Percentiles rank a stretch among this genome's conserved stretches.
Conservation (phyloP, 2,797 vertebrate genomes). For the Hydrolagus colliei region DNA sequence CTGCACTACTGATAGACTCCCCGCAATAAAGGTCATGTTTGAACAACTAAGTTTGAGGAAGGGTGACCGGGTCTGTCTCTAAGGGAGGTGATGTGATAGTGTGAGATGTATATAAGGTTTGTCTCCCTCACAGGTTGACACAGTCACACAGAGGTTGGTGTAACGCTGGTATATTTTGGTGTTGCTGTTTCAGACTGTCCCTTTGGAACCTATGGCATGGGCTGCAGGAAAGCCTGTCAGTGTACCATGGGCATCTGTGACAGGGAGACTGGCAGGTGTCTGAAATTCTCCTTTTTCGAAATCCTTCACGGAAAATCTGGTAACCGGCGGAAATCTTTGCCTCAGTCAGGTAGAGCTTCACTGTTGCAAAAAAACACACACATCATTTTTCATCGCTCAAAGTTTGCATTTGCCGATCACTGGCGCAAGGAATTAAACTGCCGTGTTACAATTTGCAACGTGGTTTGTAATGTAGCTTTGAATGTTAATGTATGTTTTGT, state of each 20-base stretch:
- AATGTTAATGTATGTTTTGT: too few relatives aligned
- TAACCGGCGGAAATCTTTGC: constrained; percentile 55
- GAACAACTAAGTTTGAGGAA: too few relatives aligned
- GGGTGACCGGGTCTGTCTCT: too few relatives aligned
- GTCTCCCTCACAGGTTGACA: too few relatives aligned
- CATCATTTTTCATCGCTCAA: not conserved
- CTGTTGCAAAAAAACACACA: not conserved
- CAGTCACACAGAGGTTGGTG: too few relatives aligned
- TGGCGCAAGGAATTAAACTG: too few relatives aligned
- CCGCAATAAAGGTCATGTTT: too few relatives aligned
- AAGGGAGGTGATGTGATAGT: too few relatives aligned
- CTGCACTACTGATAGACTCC: too few relatives aligned
- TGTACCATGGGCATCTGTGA: constrained; percentile 85
- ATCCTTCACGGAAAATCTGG: constrained; percentile 57
- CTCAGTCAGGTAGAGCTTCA: constrained; percentile 62
- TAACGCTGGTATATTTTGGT: not conserved
- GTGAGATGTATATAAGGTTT: too few relatives aligned
- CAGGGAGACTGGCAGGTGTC: constrained; percentile 80
- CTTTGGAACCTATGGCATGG: constrained; percentile 82
- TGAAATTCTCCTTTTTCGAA: constrained; percentile 82
- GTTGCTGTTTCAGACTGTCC: constrained; percentile 67
- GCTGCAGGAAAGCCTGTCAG: constrained; percentile 80
- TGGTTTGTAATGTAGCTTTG: too few relatives aligned
- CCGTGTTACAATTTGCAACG: too few relatives aligned
- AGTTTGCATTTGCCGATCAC: not conserved